These are phyloP conservation scores for Diorhabda sublineata DNA, from an alignment of 1,140 invertebrate genomes.

Conservation along the genomic window DNA sequence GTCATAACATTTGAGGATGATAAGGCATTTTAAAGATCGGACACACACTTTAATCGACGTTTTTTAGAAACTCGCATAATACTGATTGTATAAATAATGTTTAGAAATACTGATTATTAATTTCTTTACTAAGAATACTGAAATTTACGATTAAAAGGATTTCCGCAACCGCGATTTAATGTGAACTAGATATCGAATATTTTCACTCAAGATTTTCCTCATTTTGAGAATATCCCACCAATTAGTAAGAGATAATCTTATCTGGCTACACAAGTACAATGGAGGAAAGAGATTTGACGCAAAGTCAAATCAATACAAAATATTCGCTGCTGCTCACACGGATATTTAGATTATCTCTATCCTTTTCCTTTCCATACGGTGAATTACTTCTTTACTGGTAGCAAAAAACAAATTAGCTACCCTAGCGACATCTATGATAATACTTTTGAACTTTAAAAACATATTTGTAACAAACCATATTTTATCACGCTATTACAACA, in stretches of 20 bases:
- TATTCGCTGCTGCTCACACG: conserved; percentile 1
- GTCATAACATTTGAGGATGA: conserved; percentile 1
- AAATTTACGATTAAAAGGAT: neutral
- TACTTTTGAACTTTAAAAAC: too few relatives aligned
- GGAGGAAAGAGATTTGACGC: neutral
- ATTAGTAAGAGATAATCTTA: conserved; percentile 1
- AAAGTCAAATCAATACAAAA: neutral
- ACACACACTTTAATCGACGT: neutral
- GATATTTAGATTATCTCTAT: neutral
- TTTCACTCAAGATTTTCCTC: conserved; percentile 3
- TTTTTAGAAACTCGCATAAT: conserved; percentile 8
- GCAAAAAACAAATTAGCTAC: too few relatives aligned
- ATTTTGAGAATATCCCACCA: conserved; percentile 6
- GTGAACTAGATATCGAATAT: conserved; percentile 1
- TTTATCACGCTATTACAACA: too few relatives aligned
- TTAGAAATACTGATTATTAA: conserved; percentile 6
- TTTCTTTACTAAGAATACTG: neutral
- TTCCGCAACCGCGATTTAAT: neutral
- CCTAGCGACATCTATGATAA: neutral
- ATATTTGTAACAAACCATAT: too few relatives aligned
- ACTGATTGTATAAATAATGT: conserved; percentile 7
- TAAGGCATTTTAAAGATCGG: neutral
- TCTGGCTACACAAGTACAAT: neutral
- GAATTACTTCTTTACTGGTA: neutral
- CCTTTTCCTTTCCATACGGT: neutral